Percentiles rank a stretch among this genome's conserved stretches.
Conservation (phyloP, 2,113 vertebrate species). For the Mormyrus lacerda region DNA sequence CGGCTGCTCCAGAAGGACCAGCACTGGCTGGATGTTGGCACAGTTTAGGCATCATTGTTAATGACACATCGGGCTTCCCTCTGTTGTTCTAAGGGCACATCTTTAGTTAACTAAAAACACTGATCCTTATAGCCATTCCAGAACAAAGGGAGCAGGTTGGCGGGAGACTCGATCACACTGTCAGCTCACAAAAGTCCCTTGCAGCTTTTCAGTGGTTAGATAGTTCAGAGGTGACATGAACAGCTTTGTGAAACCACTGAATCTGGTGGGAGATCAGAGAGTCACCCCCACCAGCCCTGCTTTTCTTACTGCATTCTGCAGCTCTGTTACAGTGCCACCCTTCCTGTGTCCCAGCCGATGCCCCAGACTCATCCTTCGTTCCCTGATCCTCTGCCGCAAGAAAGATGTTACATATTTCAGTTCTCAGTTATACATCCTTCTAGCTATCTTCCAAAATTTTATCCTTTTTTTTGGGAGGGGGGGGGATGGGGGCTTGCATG, state of each 20-base stretch:
- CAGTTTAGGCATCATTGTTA: neutral
- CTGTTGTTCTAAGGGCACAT: neutral
- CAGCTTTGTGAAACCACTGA: neutral
- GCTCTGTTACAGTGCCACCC: neutral
- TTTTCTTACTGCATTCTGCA: neutral
- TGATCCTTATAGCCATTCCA: neutral
- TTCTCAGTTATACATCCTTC: neutral
- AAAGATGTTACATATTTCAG: neutral
- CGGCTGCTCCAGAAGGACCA: neutral
- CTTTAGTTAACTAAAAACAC: neutral
- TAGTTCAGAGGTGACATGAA: neutral
- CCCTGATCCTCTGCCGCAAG: neutral
- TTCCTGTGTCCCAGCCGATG: neutral
- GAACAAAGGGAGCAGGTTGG: neutral
- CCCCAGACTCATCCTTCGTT: neutral
- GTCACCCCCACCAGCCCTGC: neutral
- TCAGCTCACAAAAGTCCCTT: neutral
- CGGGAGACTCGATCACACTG: neutral
- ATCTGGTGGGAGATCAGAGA: neutral
- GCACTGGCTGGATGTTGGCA: neutral
- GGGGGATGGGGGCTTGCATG: neutral
- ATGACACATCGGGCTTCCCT: neutral
- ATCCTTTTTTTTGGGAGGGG: neutral
- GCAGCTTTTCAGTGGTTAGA: neutral
- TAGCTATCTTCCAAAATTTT: neutral